Conservation (phyloP, 2,888 invertebrate genomes). For the Ophioninae sp. region DNA sequence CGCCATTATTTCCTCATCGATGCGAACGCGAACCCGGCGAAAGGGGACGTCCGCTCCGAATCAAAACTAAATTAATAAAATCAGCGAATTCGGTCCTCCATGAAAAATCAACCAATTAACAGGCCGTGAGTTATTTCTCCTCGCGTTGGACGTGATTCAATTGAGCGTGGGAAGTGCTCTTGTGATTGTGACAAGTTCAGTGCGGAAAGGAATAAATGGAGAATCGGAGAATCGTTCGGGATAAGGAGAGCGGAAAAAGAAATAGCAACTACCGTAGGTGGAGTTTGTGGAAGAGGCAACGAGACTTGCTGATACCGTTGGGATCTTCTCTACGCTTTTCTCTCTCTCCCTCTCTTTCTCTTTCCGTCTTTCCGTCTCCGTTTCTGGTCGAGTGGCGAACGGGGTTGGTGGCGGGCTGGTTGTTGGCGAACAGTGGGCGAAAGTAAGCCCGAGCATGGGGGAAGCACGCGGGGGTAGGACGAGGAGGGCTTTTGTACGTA, state of each 20-base stretch:
- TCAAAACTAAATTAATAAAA: constrained; percentile 6
- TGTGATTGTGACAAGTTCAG: constrained; percentile 13
- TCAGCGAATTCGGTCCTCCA: neutral
- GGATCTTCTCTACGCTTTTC: constrained; percentile 62
- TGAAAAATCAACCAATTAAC: constrained; percentile 4
- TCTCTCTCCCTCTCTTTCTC: constrained; percentile 25
- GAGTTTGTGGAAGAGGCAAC: constrained; percentile 15
- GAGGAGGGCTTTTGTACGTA: constrained; percentile 57
- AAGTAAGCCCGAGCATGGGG: constrained; percentile 62
- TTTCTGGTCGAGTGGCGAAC: constrained; percentile 27
- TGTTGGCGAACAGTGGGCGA: constrained; percentile 70
- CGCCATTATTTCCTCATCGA: neutral
- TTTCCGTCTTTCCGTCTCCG: constrained; percentile 21
- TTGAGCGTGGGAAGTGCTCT: constrained; percentile 31
- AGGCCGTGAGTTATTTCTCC: neutral
- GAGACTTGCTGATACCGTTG: constrained; percentile 57
- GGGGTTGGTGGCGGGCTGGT: constrained; percentile 52
- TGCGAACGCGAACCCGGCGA: neutral
- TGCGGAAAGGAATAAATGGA: constrained; percentile 14
- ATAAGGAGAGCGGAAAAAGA: constrained; percentile 22
- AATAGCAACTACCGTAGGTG: constrained; percentile 37
- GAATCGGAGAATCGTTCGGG: constrained; percentile 1
- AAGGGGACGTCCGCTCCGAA: neutral
- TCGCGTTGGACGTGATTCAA: constrained; percentile 8
- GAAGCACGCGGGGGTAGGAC: constrained; percentile 52